A percentile compares a stretch with the other conserved stretches of the same genome.
Conservation (phyloP, 2,797 vertebrate species). For the Scolopax bukidnonensis region DNA sequence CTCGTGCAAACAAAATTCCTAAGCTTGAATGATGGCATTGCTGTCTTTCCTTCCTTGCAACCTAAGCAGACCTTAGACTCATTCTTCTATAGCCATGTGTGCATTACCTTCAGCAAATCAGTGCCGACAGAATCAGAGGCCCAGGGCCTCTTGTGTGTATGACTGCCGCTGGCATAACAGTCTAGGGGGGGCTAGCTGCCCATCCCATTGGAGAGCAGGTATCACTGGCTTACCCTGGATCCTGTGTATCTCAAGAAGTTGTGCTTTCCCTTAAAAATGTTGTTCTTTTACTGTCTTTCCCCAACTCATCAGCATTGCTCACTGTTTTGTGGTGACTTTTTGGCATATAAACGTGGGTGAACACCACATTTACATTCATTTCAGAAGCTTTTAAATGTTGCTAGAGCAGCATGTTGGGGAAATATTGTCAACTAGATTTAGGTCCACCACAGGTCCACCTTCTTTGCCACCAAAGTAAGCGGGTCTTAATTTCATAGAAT, state of each 20-base stretch:
- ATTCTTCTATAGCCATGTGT: background rate
- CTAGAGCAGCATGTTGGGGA: background rate
- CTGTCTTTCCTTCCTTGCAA: background rate
- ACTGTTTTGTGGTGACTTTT: background rate
- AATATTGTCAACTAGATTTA: background rate
- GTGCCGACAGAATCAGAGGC: background rate
- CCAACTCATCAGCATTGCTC: background rate
- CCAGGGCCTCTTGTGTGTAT: too few species aligned
- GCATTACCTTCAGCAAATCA: background rate
- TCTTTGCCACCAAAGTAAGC: rapidly evolving
- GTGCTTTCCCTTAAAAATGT: background rate
- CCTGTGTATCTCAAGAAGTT: background rate
- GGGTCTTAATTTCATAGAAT: background rate
- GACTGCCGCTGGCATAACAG: background rate
- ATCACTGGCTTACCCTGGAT: background rate
- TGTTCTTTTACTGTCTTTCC: background rate
- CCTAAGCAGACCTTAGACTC: background rate
- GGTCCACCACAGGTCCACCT: background rate
- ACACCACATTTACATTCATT: background rate
- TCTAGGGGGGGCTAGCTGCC: background rate
- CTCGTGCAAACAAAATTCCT: background rate
- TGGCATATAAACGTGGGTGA: background rate
- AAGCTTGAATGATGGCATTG: background rate
- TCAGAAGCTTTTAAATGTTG: background rate
- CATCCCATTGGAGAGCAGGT: background rate